Conservation (phyloP, 2,797 vertebrate genomes). For the Calcarius lapponicus region DNA sequence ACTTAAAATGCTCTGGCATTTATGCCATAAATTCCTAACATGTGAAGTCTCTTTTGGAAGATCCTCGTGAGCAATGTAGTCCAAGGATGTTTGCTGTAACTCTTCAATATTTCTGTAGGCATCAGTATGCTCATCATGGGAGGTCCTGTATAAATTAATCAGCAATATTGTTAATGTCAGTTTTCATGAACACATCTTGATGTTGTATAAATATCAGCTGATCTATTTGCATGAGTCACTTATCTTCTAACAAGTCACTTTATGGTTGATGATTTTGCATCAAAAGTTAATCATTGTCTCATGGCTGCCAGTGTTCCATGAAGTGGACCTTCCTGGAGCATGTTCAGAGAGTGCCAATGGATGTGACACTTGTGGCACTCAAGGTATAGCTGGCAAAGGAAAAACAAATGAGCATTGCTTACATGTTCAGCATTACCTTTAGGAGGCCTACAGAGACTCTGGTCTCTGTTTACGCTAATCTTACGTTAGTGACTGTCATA, state of each 20-base stretch:
- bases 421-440: slow-evolving; percentile 67
- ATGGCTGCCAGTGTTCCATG: neutral
- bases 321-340: slow-evolving; percentile 19
- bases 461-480: slow-evolving; percentile 72
- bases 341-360: neutral
- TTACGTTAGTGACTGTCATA: slow-evolving; percentile 72
- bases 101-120: neutral
- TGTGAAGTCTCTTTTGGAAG: neutral
- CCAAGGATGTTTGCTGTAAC: neutral
- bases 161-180: neutral
- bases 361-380: slow-evolving; percentile 21
- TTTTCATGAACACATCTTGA: slow-evolving; percentile 16
- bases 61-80: neutral
- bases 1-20: neutral
- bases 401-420: slow-evolving; percentile 58
- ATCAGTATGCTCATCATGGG: neutral
- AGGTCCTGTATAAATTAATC: slow-evolving; percentile 32
- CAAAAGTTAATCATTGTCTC: slow-evolving; percentile 58
- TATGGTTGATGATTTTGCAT: slow-evolving; percentile 53
- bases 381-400: slow-evolving; percentile 25
- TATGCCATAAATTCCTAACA: neutral
- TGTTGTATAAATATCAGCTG: neutral
- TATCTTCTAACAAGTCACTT: slow-evolving; percentile 45
- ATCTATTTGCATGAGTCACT: slow-evolving; percentile 10
- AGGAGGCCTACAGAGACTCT: slow-evolving; percentile 68